Evolutionary conservation across 2,888 invertebrate species (phyloP).

Genomic region (Malthinus seriepunctatus): DNA sequence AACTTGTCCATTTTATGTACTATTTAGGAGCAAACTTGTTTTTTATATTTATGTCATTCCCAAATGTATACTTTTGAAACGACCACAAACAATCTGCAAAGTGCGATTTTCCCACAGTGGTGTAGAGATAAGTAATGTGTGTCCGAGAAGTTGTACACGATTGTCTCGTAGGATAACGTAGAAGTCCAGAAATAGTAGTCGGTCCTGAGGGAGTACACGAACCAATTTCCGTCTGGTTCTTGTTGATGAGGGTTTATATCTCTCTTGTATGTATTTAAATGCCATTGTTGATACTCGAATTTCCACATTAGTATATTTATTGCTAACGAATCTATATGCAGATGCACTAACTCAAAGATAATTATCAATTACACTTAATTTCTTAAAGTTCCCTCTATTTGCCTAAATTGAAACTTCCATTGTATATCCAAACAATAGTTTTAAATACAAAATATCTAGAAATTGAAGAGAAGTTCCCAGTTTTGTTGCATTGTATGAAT

Average conservation of each 20-base stretch:
- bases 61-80: constrained; percentile 2
- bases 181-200: constrained; percentile 23
- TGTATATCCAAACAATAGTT: background rate
- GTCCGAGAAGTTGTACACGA: constrained; percentile 20
- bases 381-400: background rate
- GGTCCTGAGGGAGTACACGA: constrained; percentile 27
- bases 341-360: background rate
- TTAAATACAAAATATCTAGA: background rate
- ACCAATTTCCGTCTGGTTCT: constrained; percentile 34
- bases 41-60: background rate
- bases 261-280: constrained; percentile 18
- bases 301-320: constrained; percentile 15
- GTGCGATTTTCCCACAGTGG: constrained; percentile 13
- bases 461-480: background rate
- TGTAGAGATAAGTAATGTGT: constrained; percentile 14
- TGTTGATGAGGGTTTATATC: constrained; percentile 33
- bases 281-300: constrained; percentile 26
- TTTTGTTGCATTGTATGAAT: background rate
- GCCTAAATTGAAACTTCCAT: background rate
- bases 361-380: background rate
- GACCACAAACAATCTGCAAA: constrained; percentile 7
- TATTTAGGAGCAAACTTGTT: background rate
- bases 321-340: background rate
- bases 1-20: no score
- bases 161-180: constrained; percentile 21